phyloP scores from a whole-genome alignment of 2,888 invertebrate genomes.

The Aspidiotus rigidus region DNA sequence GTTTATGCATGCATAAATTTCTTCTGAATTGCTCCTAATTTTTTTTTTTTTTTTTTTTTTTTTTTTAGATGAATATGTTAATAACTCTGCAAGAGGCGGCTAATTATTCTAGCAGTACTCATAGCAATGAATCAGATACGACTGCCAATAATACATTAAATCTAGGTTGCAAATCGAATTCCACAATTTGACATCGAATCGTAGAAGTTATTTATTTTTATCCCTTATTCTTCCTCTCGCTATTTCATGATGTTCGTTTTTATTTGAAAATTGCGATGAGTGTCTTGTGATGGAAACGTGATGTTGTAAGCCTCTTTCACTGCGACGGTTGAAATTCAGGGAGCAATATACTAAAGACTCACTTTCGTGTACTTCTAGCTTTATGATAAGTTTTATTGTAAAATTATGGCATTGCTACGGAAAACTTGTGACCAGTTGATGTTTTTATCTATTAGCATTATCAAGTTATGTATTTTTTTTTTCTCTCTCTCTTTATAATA shows the following conservation, averaged over 20 bases:
- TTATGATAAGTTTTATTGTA: too few relatives aligned
- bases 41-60: slow-evolving; percentile 29
- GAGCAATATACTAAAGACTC: too few relatives aligned
- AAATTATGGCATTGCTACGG: too few relatives aligned
- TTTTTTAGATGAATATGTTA: slow-evolving; percentile 76
- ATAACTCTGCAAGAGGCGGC: slow-evolving; percentile 94
- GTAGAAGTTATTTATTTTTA: not conserved
- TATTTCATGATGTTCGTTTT: too few relatives aligned
- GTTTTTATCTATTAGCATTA: not conserved
- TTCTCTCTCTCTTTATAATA: slow-evolving; percentile 9
- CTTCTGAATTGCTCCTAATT: slow-evolving; percentile 10
- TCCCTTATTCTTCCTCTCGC: too few relatives aligned
- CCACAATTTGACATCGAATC: slow-evolving; percentile 20
- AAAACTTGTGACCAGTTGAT: not conserved
- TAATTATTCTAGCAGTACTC: slow-evolving; percentile 68
- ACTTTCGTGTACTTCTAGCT: too few relatives aligned
- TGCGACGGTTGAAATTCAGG: too few relatives aligned
- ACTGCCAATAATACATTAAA: slow-evolving; percentile 29
- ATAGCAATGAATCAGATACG: slow-evolving; percentile 78
- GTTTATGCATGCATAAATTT: not conserved
- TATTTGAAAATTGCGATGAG: too few relatives aligned
- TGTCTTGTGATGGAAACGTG: too few relatives aligned
- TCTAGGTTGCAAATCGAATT: slow-evolving; percentile 3
- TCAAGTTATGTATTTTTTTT: not conserved
- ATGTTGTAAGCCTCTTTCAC: too few relatives aligned